A percentile compares a stretch with the other conserved stretches of the same genome.
Evolutionary conservation across 2,797 vertebrate genomes (phyloP).

Genomic region (Rhabdomys pumilio): DNA sequence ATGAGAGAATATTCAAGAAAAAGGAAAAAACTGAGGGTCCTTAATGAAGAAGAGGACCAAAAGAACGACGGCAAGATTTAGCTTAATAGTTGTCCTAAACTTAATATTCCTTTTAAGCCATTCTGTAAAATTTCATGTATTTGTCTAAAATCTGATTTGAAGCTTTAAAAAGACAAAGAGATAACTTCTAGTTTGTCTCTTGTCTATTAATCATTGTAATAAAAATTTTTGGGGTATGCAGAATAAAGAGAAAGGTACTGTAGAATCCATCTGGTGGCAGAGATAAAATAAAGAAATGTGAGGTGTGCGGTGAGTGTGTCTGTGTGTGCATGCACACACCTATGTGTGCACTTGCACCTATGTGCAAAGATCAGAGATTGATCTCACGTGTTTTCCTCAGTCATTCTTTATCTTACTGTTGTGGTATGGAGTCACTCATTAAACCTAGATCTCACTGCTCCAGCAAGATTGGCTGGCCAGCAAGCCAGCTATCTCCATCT

Average conservation of each 20-base stretch:
- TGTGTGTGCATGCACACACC: neutral
- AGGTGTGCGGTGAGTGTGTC: too few species aligned
- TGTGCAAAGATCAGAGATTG: neutral
- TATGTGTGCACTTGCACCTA: too few species aligned
- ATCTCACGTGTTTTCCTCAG: neutral
- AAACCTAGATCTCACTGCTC: neutral
- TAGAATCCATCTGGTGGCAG: conserved; percentile 17
- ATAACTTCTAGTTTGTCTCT: neutral
- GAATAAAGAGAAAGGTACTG: neutral
- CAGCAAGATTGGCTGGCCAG: neutral
- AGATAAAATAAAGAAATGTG: neutral
- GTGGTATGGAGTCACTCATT: neutral
- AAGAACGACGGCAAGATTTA: neutral
- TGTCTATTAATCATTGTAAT: conserved; percentile 40
- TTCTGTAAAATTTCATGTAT: conserved; percentile 3
- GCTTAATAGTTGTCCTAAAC: conserved; percentile 24
- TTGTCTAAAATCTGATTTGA: conserved; percentile 5
- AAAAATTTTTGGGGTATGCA: conserved; percentile 38
- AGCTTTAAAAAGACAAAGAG: conserved; percentile 19
- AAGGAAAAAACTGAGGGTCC: conserved; percentile 25
- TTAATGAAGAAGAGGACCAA: neutral
- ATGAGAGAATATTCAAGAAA: neutral
- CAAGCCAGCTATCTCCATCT: neutral
- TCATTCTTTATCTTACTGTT: neutral
- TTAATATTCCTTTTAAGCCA: neutral